These are phyloP conservation scores for Hipparchia sbordonii DNA, from an alignment of 2,888 invertebrate species.

Conservation along the genomic window DNA sequence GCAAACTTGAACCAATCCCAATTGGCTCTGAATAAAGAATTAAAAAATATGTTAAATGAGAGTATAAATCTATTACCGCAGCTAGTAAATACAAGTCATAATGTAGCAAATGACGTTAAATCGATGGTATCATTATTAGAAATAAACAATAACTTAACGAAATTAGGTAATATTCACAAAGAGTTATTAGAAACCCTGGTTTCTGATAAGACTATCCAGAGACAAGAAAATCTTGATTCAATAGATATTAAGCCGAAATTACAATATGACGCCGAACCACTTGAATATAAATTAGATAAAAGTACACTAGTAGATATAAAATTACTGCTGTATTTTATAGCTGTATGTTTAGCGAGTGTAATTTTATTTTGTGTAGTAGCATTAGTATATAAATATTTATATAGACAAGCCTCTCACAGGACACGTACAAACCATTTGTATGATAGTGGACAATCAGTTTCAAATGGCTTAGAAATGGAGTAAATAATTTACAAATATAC, in stretches of 20 bases:
- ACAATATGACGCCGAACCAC: not conserved
- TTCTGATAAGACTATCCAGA: not conserved
- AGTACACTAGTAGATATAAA: conserved; percentile 14
- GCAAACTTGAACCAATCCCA: conserved; percentile 6
- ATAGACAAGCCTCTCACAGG: not conserved
- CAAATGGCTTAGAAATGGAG: conserved; percentile 13
- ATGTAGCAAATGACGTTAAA: conserved; percentile 20
- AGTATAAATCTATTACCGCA: conserved; percentile 10
- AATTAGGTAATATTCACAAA: conserved; percentile 21
- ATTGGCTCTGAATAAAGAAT: not conserved
- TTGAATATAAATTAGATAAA: conserved; percentile 1
- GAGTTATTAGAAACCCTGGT: conserved; percentile 11
- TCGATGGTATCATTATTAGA: conserved; percentile 21
- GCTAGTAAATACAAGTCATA: conserved; percentile 14
- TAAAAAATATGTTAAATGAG: conserved; percentile 12
- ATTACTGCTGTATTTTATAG: conserved; percentile 22
- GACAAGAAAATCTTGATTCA: not conserved
- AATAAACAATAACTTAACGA: conserved; percentile 25
- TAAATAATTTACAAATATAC: not conserved
- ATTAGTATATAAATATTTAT: conserved; percentile 1
- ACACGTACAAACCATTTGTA: conserved; percentile 4
- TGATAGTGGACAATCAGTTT: conserved; percentile 11
- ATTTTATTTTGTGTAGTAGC: conserved; percentile 18
- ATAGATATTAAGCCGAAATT: not conserved
- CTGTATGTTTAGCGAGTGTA: conserved; percentile 16